Evolutionary conservation across 2,797 vertebrate genomes (phyloP), one percentile per base, ranked within the genome.

Genomic region (Channa striata): DNA sequence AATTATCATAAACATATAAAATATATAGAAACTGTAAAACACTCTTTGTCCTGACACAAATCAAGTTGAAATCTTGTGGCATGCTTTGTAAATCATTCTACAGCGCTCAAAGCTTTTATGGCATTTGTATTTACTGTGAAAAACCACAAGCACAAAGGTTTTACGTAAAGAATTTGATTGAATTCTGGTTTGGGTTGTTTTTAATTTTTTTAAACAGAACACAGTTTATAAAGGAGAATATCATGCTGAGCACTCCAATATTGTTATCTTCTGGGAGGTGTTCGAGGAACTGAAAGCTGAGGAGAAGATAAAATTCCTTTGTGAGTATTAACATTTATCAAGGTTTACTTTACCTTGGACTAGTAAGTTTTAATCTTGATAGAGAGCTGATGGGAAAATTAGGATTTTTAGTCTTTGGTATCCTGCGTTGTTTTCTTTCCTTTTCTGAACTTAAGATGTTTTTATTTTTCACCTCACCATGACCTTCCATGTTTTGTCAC

Each of bases 181-280:
- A 2, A n/a, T 68, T 48, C 51, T 21, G 12, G 0, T 6, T 47
- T 19, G 13, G 11, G 17, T 25, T n/a, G 3, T 59, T 53, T 63
- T 30, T 11, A 3, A n/a, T 62, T 61, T 62, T 66, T 47, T 17
- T 49, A 39, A 65, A 60, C 87, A 99, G 97, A 97, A 96, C 87
- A 96, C 97, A 8, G 88, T 94, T 64, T 99, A 98, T 90, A 94
- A 94, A 84, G 96, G 96, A 47, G 95, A 93, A 14, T 99, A 97
- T 72, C 94, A 96, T 78, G 90, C 92, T 53, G 91, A 87, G 16
- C 97, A 99, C 90, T 92, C 94, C 52, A 96, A 95, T 1, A 96
- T 98, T 83, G 83, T 95, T 77, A 92, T 91, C 49, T 98, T 99
- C 88, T 98, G 97, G 97, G 92, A 96, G 66, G 97, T 97, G 86